Conservation (phyloP, 23 tunicate species). For the Trididemnum nubilum region DNA sequence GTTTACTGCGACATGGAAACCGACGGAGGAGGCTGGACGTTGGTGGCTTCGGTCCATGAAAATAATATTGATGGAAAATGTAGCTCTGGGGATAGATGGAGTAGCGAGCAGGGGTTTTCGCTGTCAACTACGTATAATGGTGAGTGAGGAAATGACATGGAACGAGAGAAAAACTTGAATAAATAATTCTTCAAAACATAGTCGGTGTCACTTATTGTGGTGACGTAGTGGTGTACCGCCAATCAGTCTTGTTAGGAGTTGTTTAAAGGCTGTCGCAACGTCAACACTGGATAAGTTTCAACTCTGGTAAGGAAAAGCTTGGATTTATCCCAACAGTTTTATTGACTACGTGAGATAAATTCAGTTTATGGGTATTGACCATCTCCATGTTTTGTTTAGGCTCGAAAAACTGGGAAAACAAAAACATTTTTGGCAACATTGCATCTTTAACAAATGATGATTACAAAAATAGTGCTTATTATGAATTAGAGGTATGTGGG, state of each 20-base stretch:
- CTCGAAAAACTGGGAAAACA: conserved; percentile 49
- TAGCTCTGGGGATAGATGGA: conserved; percentile 75
- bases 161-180: neutral
- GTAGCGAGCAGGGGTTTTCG: conserved; percentile 63
- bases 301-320: too few relatives aligned
- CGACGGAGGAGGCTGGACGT: conserved; percentile 86
- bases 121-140: neutral
- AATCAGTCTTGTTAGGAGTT: too few relatives aligned
- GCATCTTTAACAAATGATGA: conserved; percentile 35
- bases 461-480: conserved; percentile 41
- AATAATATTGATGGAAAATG: conserved; percentile 84
- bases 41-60: conserved; percentile 83
- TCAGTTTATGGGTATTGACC: too few relatives aligned
- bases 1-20: conserved; percentile 78
- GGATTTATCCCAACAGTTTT: too few relatives aligned
- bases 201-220: neutral
- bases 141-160: neutral
- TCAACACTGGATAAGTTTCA: too few relatives aligned
- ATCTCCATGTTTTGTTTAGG: conserved; percentile 18
- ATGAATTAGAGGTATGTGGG: neutral
- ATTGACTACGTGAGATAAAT: too few relatives aligned
- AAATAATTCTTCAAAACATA: neutral
- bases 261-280: too few relatives aligned
- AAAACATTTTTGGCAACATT: conserved; percentile 34
- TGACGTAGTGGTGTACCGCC: too few relatives aligned